phyloP scores from a whole-genome alignment of 2,113 vertebrate genomes.

The Paratilapia polleni region DNA sequence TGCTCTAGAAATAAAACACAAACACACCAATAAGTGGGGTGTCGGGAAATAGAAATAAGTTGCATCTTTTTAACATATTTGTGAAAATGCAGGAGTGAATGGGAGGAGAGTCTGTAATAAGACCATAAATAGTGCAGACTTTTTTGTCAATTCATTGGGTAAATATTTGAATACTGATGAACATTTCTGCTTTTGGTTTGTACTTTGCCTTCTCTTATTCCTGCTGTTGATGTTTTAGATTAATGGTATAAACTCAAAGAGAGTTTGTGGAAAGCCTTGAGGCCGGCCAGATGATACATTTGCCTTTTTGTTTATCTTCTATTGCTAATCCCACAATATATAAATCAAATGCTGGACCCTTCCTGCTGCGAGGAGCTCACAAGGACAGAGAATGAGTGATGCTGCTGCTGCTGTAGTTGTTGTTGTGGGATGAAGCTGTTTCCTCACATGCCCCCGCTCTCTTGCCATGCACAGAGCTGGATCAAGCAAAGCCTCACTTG shows the following conservation, averaged over 20 bases:
- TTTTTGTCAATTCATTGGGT: not conserved
- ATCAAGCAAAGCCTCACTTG: not conserved
- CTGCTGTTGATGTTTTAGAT: not conserved
- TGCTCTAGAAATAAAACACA: not conserved
- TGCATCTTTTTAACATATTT: not conserved
- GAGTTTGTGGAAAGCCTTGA: not conserved
- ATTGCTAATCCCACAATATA: not conserved
- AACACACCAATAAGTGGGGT: not conserved
- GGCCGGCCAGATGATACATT: constrained; percentile 18
- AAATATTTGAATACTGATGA: not conserved
- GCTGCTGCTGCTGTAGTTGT: not conserved
- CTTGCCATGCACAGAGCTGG: not conserved
- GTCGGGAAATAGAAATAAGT: not conserved
- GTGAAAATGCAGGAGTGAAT: not conserved
- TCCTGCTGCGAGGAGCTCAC: not conserved
- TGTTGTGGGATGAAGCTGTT: not conserved
- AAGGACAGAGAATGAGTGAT: constrained; percentile 7
- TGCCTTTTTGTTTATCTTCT: constrained; percentile 12
- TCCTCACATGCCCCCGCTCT: not conserved
- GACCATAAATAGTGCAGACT: not conserved
- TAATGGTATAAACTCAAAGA: not conserved
- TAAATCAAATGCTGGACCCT: constrained; percentile 12
- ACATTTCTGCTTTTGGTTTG: not conserved
- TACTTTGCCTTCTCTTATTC: not conserved
- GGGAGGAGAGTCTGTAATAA: not conserved